Evolutionary conservation across 2,888 invertebrate genomes (phyloP).

Genomic region (Nephrotoma flavescens): DNA sequence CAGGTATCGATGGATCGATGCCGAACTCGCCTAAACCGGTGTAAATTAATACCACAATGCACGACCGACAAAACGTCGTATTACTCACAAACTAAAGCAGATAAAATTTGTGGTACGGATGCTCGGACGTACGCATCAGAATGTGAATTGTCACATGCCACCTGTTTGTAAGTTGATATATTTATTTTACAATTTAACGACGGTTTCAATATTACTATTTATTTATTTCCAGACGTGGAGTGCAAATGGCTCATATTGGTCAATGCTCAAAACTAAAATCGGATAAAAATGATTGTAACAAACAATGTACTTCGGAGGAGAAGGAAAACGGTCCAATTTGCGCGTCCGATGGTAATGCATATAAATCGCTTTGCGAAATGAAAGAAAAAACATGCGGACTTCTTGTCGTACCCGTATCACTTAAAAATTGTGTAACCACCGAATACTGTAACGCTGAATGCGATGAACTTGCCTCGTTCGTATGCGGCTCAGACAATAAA

Average conservation of each 20-base stretch:
- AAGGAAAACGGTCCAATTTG: slow-evolving; percentile 59
- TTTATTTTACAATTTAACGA: neutral
- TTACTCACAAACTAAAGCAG: slow-evolving; percentile 41
- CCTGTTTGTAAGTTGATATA: slow-evolving; percentile 55
- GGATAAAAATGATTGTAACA: slow-evolving; percentile 42
- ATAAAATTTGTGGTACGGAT: slow-evolving; percentile 82
- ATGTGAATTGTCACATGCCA: slow-evolving; percentile 68
- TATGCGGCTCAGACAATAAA: slow-evolving; percentile 81
- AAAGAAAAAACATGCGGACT: slow-evolving; percentile 70
- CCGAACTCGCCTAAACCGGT: slow-evolving; percentile 54
- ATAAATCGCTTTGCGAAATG: slow-evolving; percentile 75
- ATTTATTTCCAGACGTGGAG: slow-evolving; percentile 48
- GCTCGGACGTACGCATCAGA: slow-evolving; percentile 72
- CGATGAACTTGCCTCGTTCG: slow-evolving; percentile 51
- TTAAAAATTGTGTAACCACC: slow-evolving; percentile 72
- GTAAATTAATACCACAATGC: slow-evolving; percentile 57
- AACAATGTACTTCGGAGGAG: slow-evolving; percentile 40
- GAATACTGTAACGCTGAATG: slow-evolving; percentile 56
- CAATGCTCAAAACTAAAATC: slow-evolving; percentile 65
- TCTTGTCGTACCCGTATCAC: slow-evolving; percentile 68
- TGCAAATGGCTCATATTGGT: slow-evolving; percentile 78
- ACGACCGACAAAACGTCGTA: slow-evolving; percentile 31
- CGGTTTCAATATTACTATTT: neutral
- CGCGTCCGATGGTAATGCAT: slow-evolving; percentile 80
- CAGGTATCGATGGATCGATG: slow-evolving; percentile 58